Evolutionary conservation across 2,797 vertebrate genomes (phyloP).

Genomic region (Pelobates cultripes): DNA sequence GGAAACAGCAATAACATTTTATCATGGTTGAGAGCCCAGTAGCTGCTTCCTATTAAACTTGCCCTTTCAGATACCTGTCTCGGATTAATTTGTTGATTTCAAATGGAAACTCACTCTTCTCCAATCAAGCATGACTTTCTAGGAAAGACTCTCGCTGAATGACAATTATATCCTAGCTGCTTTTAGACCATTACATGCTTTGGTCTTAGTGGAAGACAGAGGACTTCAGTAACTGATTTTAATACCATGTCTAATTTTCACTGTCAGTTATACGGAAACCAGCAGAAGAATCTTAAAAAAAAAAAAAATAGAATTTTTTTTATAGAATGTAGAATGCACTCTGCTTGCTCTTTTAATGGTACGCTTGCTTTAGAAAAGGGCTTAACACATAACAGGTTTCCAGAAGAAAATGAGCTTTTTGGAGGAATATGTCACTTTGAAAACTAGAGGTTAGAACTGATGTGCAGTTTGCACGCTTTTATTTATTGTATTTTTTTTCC

Average conservation of each 20-base stretch:
- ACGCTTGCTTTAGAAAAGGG: slow-evolving; percentile 70
- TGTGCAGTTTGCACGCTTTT: slow-evolving; percentile 15
- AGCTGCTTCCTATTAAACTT: slow-evolving; percentile 90
- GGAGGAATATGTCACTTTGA: slow-evolving; percentile 61
- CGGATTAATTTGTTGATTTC: slow-evolving; percentile 94
- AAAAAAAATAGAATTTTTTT: slow-evolving; percentile 49
- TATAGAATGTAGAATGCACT: slow-evolving; percentile 79
- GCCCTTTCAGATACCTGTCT: slow-evolving; percentile 91
- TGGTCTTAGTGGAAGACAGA: slow-evolving; percentile 79
- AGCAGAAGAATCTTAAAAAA: slow-evolving; percentile 72
- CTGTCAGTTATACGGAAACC: slow-evolving; percentile 83
- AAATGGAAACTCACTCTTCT: slow-evolving; percentile 92
- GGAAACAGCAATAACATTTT: slow-evolving; percentile 92
- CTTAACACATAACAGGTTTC: slow-evolving; percentile 58
- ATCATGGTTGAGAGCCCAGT: slow-evolving; percentile 91
- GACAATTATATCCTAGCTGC: slow-evolving; percentile 87
- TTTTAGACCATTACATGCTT: slow-evolving; percentile 81
- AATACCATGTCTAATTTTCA: slow-evolving; percentile 83
- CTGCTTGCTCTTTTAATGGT: slow-evolving; percentile 82
- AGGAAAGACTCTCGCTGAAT: slow-evolving; percentile 88
- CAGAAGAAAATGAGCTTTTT: slow-evolving; percentile 61
- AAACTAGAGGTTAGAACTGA: slow-evolving; percentile 57
- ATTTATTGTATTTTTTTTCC: slow-evolving; percentile 21
- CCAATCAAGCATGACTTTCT: slow-evolving; percentile 91
- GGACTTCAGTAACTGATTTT: slow-evolving; percentile 83